Base-by-base conservation (phyloP, 2,797 vertebrate genomes). In the Valencia hispanica region DNA sequence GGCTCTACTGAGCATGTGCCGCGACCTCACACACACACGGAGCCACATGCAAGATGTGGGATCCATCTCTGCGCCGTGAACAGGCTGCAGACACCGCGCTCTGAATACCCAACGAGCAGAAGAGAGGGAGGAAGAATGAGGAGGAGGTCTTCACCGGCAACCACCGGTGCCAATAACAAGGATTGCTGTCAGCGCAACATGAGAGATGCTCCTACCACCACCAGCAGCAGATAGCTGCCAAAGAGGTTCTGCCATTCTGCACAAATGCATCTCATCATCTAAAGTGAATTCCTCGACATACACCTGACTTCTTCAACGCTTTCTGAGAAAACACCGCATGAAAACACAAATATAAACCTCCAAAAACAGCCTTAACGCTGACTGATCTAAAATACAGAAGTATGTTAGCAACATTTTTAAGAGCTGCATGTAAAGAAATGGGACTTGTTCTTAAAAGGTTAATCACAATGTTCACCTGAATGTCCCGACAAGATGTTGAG, bases 1-100 rank as follows among this genome's bases (percentile, higher is more conserved):
- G 63, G 89, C 96, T 80, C 95, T 86, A 99, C 97, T 98, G 98
- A 98, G 98, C 98, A 99, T 99, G 98, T 97, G 98, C 98, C 94
- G 95, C 98, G 97, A 98, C 97, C 96, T 93, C 90, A 92, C 95
- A 92, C 93, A 57, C 53, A 32, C 45, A 18, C 12, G 30, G 22
- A 22, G 48, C 75, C 88, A 78, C 94, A 94, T 93, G 86, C 93
- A 90, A 94, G 89, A 89, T 78, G 87, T 91, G 94, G 95, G 93
- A 96, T 96, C 96, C 93, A 95, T 96, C 95, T 93, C 95, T 84
- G 65, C 39, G 65, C 22, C 25, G 65, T 30, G 41, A 66, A 25
- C 63, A 93, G 88, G 95, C 74, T 89, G 87, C 90, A 41, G 92
- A 95, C 89, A 94, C 89, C 90, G 77, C 92, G 88, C 95, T 89